Conservation (phyloP, 1,140 invertebrate species). For the Dolichoris vasculosae region DNA sequence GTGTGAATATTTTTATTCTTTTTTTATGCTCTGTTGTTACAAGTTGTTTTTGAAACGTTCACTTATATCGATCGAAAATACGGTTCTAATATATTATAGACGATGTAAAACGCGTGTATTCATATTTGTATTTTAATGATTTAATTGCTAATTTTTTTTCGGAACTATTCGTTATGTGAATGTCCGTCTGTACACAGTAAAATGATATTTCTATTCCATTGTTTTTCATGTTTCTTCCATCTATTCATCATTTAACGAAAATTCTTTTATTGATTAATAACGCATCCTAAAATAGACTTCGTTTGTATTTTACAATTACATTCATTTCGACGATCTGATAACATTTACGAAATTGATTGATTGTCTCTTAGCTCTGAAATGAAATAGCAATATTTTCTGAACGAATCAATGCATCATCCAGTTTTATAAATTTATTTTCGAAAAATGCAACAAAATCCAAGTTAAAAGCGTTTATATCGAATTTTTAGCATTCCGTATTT, state of each 20-base stretch:
- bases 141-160: conserved; percentile 32
- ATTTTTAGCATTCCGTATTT: not conserved
- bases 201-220: conserved; percentile 24
- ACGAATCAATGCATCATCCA: not conserved
- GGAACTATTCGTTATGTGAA: conserved; percentile 37
- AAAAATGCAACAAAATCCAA: conserved; percentile 40
- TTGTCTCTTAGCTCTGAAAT: conserved; percentile 57
- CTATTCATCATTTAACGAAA: conserved; percentile 51
- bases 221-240: conserved; percentile 20
- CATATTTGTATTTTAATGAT: conserved; percentile 5
- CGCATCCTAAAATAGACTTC: conserved; percentile 52
- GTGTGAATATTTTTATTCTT: not conserved
- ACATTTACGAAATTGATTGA: conserved; percentile 62
- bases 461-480: conserved; percentile 12
- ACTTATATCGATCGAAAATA: conserved; percentile 45
- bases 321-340: conserved; percentile 54
- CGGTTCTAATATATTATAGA: conserved; percentile 36
- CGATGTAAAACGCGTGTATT: conserved; percentile 33
- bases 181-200: conserved; percentile 43
- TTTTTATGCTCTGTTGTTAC: conserved; percentile 7
- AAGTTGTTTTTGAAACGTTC: conserved; percentile 36
- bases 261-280: conserved; percentile 49
- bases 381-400: conserved; percentile 11
- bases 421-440: conserved; percentile 17
- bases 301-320: conserved; percentile 53